Percentiles rank a stretch among this genome's conserved stretches.
Evolutionary conservation across 2,113 vertebrate genomes (phyloP).

Genomic region (Gadus chalcogrammus): DNA sequence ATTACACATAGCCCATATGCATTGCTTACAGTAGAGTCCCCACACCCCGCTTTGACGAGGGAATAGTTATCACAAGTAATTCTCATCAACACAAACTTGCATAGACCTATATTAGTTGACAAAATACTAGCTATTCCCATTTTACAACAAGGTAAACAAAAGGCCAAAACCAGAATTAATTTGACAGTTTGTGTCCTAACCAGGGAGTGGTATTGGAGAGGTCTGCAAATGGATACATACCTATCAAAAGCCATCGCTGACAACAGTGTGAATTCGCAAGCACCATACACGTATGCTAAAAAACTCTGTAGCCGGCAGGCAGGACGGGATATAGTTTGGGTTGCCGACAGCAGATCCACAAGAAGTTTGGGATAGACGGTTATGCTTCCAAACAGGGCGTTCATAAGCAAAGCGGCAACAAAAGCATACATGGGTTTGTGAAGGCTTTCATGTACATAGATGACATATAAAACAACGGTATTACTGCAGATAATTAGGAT

Average conservation of each 20-base stretch:
- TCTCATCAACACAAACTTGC: neutral
- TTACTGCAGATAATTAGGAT: too few relatives aligned
- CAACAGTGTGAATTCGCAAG: neutral
- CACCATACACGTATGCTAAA: neutral
- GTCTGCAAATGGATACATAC: constrained; percentile 7
- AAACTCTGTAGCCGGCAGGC: neutral
- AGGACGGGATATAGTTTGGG: too few relatives aligned
- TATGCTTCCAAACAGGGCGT: neutral
- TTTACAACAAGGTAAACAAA: neutral
- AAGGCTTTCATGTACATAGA: neutral
- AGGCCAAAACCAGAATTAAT: neutral
- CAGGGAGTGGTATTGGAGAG: neutral
- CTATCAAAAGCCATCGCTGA: constrained; percentile 2
- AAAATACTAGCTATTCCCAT: neutral
- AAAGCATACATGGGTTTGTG: constrained; percentile 5
- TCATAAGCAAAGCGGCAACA: neutral
- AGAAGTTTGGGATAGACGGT: constrained; percentile 1
- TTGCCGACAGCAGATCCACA: neutral
- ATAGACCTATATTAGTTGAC: neutral
- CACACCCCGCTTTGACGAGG: neutral
- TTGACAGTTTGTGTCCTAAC: neutral
- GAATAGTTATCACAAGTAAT: constrained; percentile 4
- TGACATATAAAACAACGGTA: neutral
- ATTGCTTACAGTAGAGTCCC: neutral
- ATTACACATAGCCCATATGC: neutral